phyloP scores from a whole-genome alignment of 1,140 invertebrate genomes.

The Rhopalosiphum padi region DNA sequence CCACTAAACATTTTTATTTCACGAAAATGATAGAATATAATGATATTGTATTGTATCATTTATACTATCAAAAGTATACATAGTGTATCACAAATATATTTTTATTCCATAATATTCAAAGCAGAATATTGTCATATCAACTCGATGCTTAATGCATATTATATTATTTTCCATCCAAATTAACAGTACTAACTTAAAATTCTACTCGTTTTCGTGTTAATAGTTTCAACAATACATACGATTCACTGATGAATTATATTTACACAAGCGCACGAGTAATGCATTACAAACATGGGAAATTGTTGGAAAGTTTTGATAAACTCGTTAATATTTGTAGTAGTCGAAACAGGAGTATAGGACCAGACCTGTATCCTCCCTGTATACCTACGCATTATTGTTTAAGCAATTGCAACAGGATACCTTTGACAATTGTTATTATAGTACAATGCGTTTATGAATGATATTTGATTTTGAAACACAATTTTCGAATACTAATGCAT shows the following conservation, averaged over 20 bases:
- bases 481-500: too few relatives aligned
- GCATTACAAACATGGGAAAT: not conserved
- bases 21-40: not conserved
- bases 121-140: not conserved
- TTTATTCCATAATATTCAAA: not conserved
- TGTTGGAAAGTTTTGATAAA: not conserved
- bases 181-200: not conserved
- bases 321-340: not conserved
- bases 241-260: not conserved
- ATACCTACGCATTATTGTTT: not conserved
- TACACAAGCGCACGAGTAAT: not conserved
- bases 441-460: too few relatives aligned
- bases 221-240: not conserved
- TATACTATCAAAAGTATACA: too few relatives aligned
- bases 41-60: not conserved
- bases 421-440: too few relatives aligned
- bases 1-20: not conserved
- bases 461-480: too few relatives aligned
- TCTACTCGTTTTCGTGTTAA: not conserved
- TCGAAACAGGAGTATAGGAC: not conserved
- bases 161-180: not conserved
- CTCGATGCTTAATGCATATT: not conserved
- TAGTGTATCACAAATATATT: too few relatives aligned
- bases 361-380: not conserved
- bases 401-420: not conserved